Evolutionary conservation across 2,888 invertebrate genomes (phyloP), one percentile per base, ranked within the genome.

Genomic region (Acleris sparsana): DNA sequence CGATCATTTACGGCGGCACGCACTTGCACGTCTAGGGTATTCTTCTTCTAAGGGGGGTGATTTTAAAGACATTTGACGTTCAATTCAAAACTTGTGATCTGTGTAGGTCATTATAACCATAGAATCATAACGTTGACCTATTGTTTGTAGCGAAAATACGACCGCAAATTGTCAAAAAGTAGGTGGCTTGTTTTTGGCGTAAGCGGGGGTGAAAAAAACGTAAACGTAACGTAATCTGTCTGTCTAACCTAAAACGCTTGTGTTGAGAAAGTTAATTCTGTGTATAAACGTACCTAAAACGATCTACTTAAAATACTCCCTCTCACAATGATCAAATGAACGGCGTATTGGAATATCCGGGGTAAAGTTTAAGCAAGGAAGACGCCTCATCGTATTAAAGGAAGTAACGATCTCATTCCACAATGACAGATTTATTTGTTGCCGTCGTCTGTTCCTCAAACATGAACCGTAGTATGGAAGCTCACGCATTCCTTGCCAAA

Each of bases 391-490:
- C 17, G 39, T 51, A 43, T 49, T 5, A 25, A 44, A 20, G 17
- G 55, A 51, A 51, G 43, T 44, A 20, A 25, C 39, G 22, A 18
- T 60, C 52, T 43, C 51, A 52, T 39, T 39, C 52, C 39, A 74
- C 59, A 29, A 87, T 88, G 87, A 82, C 80, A 66, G 89, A 95
- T 77, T 76, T 97, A 76, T 95, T 94, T 79, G 95, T 99, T 78
- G 99, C 99, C 25, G 98, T 99, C 63, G 97, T 99, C 74, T 99
- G 99, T 92, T 99, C 99, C 9, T 99, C 99, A 80, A 99, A 99
- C 87, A 99, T 99, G 98, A 99, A 99, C 85, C 94, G 99, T 67
- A 99, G 99, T 79, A 99, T 99, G 99, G 99, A 99, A 93, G 99
- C 99, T 17, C 99, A 99, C 92, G 97, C 97, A 67, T 98, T 99